Percentiles rank a stretch among this genome's conserved stretches.
These are phyloP conservation scores for Eriosoma lanigerum DNA, from an alignment of 1,140 invertebrate species.

Conservation along the genomic window DNA sequence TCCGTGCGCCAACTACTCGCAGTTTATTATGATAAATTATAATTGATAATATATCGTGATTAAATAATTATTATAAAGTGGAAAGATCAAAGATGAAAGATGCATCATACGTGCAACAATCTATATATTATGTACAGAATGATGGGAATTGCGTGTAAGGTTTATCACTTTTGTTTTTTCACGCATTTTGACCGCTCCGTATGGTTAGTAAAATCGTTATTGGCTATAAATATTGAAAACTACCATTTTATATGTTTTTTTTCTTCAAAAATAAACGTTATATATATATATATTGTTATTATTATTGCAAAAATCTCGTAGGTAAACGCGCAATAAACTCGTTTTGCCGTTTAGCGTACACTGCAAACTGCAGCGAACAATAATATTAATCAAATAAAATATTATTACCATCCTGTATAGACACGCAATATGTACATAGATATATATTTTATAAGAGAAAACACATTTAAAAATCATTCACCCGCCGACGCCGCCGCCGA, in stretches of 20 bases:
- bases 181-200: too few species aligned
- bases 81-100: too few species aligned
- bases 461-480: constrained; percentile 35
- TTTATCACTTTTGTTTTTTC: too few species aligned
- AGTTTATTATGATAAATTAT: too few species aligned
- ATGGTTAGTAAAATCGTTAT: background rate
- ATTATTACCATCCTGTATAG: background rate
- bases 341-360: constrained; percentile 10
- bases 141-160: too few species aligned
- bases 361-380: background rate
- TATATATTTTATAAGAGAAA: constrained; percentile 15
- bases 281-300: background rate
- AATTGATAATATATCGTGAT: too few species aligned
- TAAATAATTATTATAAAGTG: too few species aligned
- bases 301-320: constrained; percentile 22
- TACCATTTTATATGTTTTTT: background rate
- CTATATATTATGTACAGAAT: too few species aligned
- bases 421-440: background rate
- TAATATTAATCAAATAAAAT: constrained; percentile 33
- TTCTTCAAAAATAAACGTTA: background rate
- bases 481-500: background rate
- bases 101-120: too few species aligned
- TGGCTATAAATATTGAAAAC: background rate
- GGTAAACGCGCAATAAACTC: constrained; percentile 27
- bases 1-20: too few species aligned